A percentile compares a stretch with the other conserved stretches of the same genome.
Conservation (phyloP, 2,113 vertebrate genomes). For the Pachypanchax playfairii region DNA sequence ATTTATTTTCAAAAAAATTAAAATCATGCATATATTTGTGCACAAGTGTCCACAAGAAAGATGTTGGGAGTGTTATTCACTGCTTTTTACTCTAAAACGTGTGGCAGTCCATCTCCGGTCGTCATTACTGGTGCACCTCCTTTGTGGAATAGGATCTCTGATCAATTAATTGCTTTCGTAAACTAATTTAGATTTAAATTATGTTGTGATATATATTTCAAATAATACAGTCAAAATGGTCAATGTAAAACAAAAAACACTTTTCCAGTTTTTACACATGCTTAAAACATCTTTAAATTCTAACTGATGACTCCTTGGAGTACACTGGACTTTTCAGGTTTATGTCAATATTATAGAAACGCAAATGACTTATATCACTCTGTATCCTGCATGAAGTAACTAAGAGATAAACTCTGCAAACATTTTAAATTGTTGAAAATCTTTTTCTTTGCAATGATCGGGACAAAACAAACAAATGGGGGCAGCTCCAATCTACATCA, state of each 20-base stretch:
- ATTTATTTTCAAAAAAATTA: background rate
- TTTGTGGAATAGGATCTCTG: conserved; percentile 31
- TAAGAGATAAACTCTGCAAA: too few relatives aligned
- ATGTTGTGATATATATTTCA: conserved; percentile 2
- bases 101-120: conserved; percentile 38
- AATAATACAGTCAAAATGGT: background rate
- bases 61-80: conserved; percentile 18
- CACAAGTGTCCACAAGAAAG: conserved; percentile 30
- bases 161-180: background rate
- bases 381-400: background rate
- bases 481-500: conserved; percentile 19
- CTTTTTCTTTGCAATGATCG: background rate
- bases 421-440: background rate
- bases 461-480: conserved; percentile 9
- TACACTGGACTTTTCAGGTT: background rate
- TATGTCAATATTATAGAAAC: background rate
- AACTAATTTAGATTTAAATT: conserved; percentile 21
- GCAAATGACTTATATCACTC: background rate
- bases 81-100: conserved; percentile 15
- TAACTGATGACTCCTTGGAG: background rate
- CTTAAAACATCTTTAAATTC: background rate
- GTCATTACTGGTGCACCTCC: conserved; percentile 48
- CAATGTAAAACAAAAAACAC: conserved; percentile 8
- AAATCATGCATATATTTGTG: conserved; percentile 54
- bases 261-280: conserved; percentile 1